These are phyloP conservation scores for Spheniscus mendiculus DNA, from an alignment of 2,113 vertebrate species.

Conservation along the genomic window DNA sequence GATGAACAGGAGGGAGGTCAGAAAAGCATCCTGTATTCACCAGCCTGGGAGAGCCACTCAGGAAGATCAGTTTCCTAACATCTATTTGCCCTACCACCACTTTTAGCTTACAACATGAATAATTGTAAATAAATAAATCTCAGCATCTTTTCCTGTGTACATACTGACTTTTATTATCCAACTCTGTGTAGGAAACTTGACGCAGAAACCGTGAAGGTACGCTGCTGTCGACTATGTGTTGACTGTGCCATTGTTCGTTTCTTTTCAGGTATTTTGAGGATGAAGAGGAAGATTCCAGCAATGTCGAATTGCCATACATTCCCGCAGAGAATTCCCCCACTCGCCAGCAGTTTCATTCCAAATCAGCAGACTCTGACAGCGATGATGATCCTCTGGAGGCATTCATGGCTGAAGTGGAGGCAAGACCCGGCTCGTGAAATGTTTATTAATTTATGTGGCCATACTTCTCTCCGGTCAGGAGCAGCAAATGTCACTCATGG, in stretches of 20 bases:
- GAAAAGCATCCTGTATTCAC: neutral
- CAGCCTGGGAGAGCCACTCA: neutral
- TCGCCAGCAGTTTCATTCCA: slow-evolving; percentile 89
- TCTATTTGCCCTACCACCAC: neutral
- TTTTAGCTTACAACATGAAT: neutral
- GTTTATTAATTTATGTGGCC: neutral
- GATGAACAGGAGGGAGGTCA: neutral
- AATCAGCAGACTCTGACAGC: slow-evolving; percentile 88
- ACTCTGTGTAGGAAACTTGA: neutral
- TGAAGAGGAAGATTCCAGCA: slow-evolving; percentile 93
- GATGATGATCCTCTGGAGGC: slow-evolving; percentile 97
- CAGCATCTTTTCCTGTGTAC: neutral
- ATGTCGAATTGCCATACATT: slow-evolving; percentile 93
- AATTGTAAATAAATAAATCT: neutral
- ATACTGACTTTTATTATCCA: neutral
- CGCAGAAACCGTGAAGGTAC: neutral
- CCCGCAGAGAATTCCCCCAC: slow-evolving; percentile 98
- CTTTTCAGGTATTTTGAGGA: slow-evolving; percentile 94
- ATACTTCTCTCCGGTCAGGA: neutral
- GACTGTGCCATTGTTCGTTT: neutral
- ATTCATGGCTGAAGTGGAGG: slow-evolving; percentile 99
- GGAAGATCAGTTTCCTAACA: neutral
- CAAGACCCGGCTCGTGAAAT: slow-evolving; percentile 31
- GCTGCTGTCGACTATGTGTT: neutral
- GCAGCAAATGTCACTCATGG: neutral